Evolutionary conservation across 1,140 invertebrate species (phyloP), one percentile per base, ranked within the genome.

Genomic region (Caenorhabditis tropicalis): DNA sequence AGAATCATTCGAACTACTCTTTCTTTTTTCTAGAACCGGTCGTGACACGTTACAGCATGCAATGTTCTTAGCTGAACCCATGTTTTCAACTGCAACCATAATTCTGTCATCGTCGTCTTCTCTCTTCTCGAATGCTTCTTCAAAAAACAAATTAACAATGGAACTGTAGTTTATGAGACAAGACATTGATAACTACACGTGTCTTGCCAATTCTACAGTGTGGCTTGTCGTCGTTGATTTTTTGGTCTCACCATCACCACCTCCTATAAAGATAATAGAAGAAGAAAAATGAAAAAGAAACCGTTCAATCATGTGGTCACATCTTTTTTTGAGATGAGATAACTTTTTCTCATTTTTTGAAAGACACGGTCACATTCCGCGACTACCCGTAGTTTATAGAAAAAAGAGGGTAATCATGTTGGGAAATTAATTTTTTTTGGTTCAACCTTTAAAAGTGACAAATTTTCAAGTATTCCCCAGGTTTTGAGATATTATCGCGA

Each of bases 271-370:
- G 58, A 65, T 65, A 56, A 56, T 27, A 10, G 19, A 9, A 56
- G 15, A 21, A 16, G 6, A n/a, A n/a, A 65, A 36, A 36, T 29
- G 58, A 33, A 31, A 65, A 31, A 65, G n/a, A 74, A 74, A 74
- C 65, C 33, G 65, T 74, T 74, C 36, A 74, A 43, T 74, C 36
- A 74, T 74, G 36, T 74, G 65, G 36, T n/a, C 65, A 24, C 36
- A 74, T 43, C 24, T 21, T 33, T 74, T 74, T 43, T 24, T 74
- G 12, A 43, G 36, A 43, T n/a, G 21, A 46, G 21, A 36, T 27
- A 39, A 24, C 3, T 16, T 29, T 4, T 65, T n/a, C n/a, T n/a
- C n/a, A 43, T 74, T n/a, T 74, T 46, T 43, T 74, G 21, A 74
- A 74, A 74, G 65, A 43, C 36, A 74, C 16, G 9, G 51, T 12